Evolutionary conservation across 1,140 invertebrate species (phyloP), one percentile per base, ranked within the genome.

Genomic region (Philopotamus ludificatus): DNA sequence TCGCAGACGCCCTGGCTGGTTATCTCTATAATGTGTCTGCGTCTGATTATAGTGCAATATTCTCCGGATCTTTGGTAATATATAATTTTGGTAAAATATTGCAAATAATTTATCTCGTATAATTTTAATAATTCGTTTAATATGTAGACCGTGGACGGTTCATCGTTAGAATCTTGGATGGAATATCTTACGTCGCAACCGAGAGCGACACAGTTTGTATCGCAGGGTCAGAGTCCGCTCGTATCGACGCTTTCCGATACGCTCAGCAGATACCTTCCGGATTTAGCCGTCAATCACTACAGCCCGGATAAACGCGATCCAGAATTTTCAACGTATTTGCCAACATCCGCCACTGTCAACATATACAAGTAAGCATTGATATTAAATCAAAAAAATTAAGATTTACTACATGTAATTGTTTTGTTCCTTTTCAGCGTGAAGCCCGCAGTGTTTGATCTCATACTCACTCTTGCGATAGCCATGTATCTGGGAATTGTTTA

Each of bases 371-470:
- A 81, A 83, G 77, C 73, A 26, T 44, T 58, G 42, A 49, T 44
- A 66, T 15, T 45, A 1, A 18, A 62, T 67, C 55, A 47, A 39
- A 55, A 58, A 8, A 34, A 7, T 4, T 34, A 12, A 7, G 4
- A 7, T 34, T 34, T 34, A 9, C 18, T 16, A 16, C 18, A 12
- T 15, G 4, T 47, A 20, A 47, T 4, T 7, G 18, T 47, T 8
- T 47, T 47, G 77, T 73, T 15, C 3, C 72, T 55, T 86, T 87
- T 66, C 80, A 94, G 92, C 79, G 95, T 98, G 3, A 99, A 98
- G 75, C 96, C 96, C 68, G 95, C 96, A 21, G 87, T 98, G 45
- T 99, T 99, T 82, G 96, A 99, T 84, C 86, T 99, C 39, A 90
- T 98, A 68, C 83, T 98, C 1, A 96, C 94, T 7, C 74, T 93